Conservation (phyloP, 1,140 invertebrate species). For the Bombus waltoni region DNA sequence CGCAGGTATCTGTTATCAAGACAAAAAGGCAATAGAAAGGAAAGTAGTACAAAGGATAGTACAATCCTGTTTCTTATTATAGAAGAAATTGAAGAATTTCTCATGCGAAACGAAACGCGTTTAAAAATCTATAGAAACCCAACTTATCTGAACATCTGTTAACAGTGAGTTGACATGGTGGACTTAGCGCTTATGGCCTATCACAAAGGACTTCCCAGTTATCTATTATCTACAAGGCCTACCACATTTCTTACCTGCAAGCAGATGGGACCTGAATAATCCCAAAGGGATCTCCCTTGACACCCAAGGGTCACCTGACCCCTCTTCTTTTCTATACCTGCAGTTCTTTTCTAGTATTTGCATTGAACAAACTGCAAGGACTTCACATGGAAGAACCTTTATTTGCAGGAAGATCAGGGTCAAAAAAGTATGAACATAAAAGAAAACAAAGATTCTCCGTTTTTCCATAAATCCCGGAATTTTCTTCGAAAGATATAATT, state of each 20-base stretch:
- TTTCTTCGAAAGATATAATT: slow-evolving; percentile 13
- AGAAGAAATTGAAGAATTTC: slow-evolving; percentile 44
- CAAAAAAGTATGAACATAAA: slow-evolving; percentile 19
- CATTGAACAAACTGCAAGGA: slow-evolving; percentile 65
- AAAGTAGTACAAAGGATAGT: slow-evolving; percentile 66
- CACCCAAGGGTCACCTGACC: slow-evolving; percentile 75
- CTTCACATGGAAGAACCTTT: slow-evolving; percentile 58
- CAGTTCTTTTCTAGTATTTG: slow-evolving; percentile 71
- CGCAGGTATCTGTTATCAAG: slow-evolving; percentile 55
- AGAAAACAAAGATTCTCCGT: slow-evolving; percentile 29
- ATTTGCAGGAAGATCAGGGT: slow-evolving; percentile 34
- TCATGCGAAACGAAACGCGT: slow-evolving; percentile 66
- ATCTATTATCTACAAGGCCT: slow-evolving; percentile 80
- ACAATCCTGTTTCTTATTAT: slow-evolving; percentile 52
- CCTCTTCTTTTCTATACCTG: slow-evolving; percentile 71
- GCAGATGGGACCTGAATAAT: slow-evolving; percentile 79
- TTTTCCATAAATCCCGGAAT: slow-evolving; percentile 26
- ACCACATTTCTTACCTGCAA: slow-evolving; percentile 79
- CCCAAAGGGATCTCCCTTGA: slow-evolving; percentile 71
- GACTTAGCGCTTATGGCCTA: slow-evolving; percentile 70
- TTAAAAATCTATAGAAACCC: slow-evolving; percentile 75
- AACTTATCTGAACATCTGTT: slow-evolving; percentile 80
- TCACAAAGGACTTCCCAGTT: slow-evolving; percentile 78
- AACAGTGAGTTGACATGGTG: slow-evolving; percentile 78
- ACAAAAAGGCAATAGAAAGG: slow-evolving; percentile 60